phyloP scores from a whole-genome alignment of 2,113 vertebrate genomes.

The Puntigrus tetrazona region DNA sequence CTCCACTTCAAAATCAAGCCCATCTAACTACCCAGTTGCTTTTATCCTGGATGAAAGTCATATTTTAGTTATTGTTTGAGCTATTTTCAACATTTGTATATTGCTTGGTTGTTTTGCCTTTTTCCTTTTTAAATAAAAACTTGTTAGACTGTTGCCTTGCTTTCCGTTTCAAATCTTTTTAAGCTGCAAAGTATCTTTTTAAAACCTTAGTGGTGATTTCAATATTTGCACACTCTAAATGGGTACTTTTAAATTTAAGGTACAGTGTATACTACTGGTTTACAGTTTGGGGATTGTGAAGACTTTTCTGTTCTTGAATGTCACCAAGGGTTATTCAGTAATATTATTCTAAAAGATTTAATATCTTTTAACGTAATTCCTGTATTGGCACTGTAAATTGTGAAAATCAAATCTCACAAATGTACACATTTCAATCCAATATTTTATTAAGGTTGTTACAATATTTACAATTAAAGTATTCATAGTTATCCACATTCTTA shows the following conservation, averaged over 20 bases:
- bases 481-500: neutral
- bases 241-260: neutral
- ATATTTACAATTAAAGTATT: neutral
- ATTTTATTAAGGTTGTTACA: neutral
- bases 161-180: neutral
- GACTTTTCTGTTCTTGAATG: neutral
- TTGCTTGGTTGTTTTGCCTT: conserved; percentile 64
- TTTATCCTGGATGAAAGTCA: conserved; percentile 46
- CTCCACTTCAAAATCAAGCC: conserved; percentile 99
- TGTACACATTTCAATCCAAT: no score
- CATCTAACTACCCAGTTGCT: conserved; percentile 78
- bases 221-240: neutral
- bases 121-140: conserved; percentile 78
- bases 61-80: conserved; percentile 64
- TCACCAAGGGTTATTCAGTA: neutral
- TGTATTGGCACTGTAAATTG: neutral
- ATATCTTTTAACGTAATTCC: neutral
- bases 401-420: neutral
- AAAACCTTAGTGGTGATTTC: neutral
- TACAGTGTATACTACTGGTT: neutral
- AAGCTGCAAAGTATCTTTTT: neutral
- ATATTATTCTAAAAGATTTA: neutral
- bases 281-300: neutral
- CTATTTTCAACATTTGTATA: conserved; percentile 72
- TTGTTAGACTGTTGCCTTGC: neutral